These are phyloP conservation scores for Lepidurus packardi DNA, from an alignment of 1,140 invertebrate species.

Conservation along the genomic window DNA sequence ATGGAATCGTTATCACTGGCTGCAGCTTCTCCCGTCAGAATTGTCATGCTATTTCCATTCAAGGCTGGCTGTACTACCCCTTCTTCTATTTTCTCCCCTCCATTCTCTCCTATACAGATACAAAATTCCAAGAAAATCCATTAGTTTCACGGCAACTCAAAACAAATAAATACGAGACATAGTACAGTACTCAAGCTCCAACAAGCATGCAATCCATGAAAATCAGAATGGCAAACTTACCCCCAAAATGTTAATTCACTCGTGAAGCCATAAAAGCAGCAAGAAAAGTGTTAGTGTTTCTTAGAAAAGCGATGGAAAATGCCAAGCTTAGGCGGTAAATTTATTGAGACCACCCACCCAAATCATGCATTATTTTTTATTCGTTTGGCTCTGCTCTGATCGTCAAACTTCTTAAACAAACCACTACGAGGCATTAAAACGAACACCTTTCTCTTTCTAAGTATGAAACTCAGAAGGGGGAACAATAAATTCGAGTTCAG, in stretches of 20 bases:
- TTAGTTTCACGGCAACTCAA: not conserved
- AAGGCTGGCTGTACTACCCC: not conserved
- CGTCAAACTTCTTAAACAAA: not conserved
- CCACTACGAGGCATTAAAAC: not conserved
- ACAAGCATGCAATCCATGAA: not conserved
- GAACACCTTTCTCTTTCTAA: not conserved
- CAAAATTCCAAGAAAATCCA: not conserved
- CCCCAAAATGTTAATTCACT: not conserved
- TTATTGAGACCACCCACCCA: constrained; percentile 3
- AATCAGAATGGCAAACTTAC: not conserved
- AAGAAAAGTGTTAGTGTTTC: constrained; percentile 10
- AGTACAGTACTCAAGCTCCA: not conserved
- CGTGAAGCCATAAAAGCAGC: not conserved
- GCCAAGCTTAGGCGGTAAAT: not conserved
- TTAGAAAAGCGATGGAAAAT: not conserved
- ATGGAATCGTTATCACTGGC: not conserved
- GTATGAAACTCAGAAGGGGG: not conserved
- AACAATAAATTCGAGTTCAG: no score
- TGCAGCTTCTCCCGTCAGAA: not conserved
- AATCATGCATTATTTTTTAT: constrained; percentile 2
- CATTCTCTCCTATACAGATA: not conserved
- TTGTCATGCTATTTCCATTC: constrained; percentile 6
- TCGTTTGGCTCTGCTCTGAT: not conserved
- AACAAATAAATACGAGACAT: not conserved
- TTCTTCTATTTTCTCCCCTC: not conserved